Evolutionary conservation across 2,888 invertebrate species (phyloP).

Genomic region (Aricia artaxerxes): DNA sequence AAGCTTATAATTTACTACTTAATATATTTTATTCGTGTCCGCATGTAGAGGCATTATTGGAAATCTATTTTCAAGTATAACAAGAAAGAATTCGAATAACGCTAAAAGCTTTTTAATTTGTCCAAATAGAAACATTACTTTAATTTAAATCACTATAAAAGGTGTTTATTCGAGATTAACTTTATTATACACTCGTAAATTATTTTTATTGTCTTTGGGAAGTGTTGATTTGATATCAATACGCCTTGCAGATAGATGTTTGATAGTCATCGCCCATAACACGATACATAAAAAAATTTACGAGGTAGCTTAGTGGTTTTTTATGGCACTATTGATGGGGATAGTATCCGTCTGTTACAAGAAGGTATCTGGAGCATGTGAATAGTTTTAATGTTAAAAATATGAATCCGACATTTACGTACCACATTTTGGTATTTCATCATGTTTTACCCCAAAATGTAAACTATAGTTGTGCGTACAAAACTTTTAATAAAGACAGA

Average conservation of each 20-base stretch:
- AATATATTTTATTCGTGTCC: not conserved
- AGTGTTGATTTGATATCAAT: constrained; percentile 30
- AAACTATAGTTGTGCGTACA: too few species aligned
- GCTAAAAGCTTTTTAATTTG: constrained; percentile 24
- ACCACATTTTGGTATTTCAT: too few species aligned
- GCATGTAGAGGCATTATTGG: not conserved
- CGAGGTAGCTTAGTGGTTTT: constrained; percentile 27
- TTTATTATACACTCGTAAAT: constrained; percentile 29
- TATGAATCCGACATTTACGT: not conserved
- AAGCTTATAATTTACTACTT: constrained; percentile 9
- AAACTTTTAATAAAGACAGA: not conserved
- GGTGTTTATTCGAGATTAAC: constrained; percentile 26
- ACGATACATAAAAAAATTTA: constrained; percentile 17
- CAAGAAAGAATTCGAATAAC: not conserved
- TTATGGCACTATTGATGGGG: not conserved
- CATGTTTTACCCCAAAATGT: too few species aligned
- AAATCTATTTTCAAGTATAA: not conserved
- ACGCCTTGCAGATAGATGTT: constrained; percentile 18
- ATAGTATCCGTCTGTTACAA: not conserved
- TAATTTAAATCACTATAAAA: constrained; percentile 30
- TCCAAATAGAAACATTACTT: constrained; percentile 28
- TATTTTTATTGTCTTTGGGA: constrained; percentile 24
- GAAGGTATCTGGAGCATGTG: not conserved
- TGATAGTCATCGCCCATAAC: constrained; percentile 17
- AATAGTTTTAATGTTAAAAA: not conserved